Percentiles rank a stretch among this genome's conserved stretches.
phyloP scores from a whole-genome alignment of 2,797 vertebrate species.

The Bovichtus variegatus region DNA sequence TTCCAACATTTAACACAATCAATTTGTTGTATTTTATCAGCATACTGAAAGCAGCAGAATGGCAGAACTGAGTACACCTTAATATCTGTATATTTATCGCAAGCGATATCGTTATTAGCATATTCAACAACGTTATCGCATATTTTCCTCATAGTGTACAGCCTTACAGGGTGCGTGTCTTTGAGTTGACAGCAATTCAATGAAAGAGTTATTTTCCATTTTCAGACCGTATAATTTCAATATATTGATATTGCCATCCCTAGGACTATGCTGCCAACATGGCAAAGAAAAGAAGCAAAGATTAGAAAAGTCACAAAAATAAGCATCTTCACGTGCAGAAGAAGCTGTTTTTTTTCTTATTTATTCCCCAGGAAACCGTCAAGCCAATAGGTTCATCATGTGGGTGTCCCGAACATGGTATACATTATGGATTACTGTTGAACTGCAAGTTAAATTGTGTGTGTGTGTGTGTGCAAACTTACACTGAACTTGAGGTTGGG shows the following conservation, averaged over 20 bases:
- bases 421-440: background rate
- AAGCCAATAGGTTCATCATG: background rate
- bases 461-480: constrained; percentile 53
- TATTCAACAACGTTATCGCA: too few species aligned
- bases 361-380: background rate
- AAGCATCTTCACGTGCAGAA: background rate
- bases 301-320: background rate
- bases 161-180: background rate
- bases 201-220: background rate
- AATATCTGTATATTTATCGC: too few species aligned
- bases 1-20: too few species aligned
- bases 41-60: too few species aligned
- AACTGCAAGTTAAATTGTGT: background rate
- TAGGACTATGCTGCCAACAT: too few species aligned
- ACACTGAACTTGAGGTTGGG: constrained; percentile 95
- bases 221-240: background rate
- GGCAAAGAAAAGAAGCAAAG: too few species aligned
- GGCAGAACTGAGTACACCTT: too few species aligned
- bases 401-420: background rate
- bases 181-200: background rate
- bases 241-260: background rate
- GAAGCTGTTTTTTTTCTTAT: background rate
- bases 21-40: too few species aligned
- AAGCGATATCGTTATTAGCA: too few species aligned
- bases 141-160: background rate